phyloP scores from a whole-genome alignment of 1,140 invertebrate species.

The Tetragonula clypearis region DNA sequence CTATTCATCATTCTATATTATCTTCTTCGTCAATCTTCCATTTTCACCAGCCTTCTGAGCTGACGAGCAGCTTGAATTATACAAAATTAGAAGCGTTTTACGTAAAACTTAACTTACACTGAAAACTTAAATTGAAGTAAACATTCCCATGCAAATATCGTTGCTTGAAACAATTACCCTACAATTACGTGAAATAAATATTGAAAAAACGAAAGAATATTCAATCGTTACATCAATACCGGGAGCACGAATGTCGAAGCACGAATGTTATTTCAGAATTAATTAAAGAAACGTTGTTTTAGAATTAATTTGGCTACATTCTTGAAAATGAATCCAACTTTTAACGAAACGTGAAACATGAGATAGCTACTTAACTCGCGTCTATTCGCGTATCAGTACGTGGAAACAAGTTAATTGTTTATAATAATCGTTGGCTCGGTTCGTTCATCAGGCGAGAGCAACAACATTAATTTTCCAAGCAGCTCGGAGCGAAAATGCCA shows the following conservation, averaged over 20 bases:
- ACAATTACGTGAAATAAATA: neutral
- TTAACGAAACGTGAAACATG: constrained; percentile 28
- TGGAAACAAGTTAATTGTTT: neutral
- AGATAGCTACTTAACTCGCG: constrained; percentile 21
- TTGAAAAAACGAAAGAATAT: neutral
- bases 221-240: neutral
- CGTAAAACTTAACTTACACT: too few species aligned
- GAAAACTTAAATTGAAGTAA: too few species aligned
- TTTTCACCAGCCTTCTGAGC: neutral
- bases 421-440: neutral
- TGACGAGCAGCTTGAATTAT: neutral
- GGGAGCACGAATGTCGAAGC: too few species aligned
- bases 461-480: constrained; percentile 41
- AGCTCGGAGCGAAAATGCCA: neutral
- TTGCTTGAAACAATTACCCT: neutral
- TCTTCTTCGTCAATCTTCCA: neutral
- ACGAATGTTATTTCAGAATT: constrained; percentile 3
- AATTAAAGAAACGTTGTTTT: constrained; percentile 2
- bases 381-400: constrained; percentile 25
- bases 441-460: constrained; percentile 14
- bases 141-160: too few species aligned
- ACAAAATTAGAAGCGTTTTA: neutral
- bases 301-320: constrained; percentile 12
- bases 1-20: neutral
- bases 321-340: constrained; percentile 30